Base-by-base conservation (phyloP, 2,888 invertebrate species). In the Nycteola revayana region DNA sequence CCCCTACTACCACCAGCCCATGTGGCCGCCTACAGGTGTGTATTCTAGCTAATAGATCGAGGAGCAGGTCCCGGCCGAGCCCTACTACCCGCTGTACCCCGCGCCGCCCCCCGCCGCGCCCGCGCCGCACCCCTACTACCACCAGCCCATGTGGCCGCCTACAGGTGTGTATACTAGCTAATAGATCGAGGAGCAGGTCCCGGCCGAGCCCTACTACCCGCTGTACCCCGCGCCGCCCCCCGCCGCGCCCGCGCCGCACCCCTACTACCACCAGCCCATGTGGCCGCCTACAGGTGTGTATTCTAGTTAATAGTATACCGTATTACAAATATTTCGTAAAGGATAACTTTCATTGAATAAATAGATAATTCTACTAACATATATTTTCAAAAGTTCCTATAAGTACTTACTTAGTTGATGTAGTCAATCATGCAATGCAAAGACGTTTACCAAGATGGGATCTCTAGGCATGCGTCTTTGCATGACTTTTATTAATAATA, bases 151-250 rank as follows among this genome's bases (percentile, higher is more conserved):
- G 43, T 75, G 74, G 77, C 73, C 76, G 7, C 78, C 56, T 2
- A 69, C 75, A 8, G 75, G 73, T 66, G n/a, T n/a, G n/a, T n/a
- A n/a, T n/a, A n/a, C n/a, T n/a, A n/a, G n/a, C n/a, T n/a, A n/a
- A n/a, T n/a, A 95, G 75, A 94, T 94, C 36, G 93, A 94, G 62
- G 92, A 93, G 73, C 86, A 86, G 36, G 86, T 87, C 0, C 88
- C 87, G 0, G 86, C 82, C 7, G 88, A 87, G n/a, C 86, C 89
- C 46, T 87, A 80, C 61, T 77, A 75, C 49, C 72, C 72, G 21
- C 49, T 72, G n/a, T 36, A 66, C 20, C 38, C 66, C 27, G 58
- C 49, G 18, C 49, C 56, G 30, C 44, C 32, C 21, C 37, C 44
- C 25, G 43, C 49, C 7, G 52, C 43, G 29, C 38, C 42, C n/a